Evolutionary conservation across 1,140 invertebrate genomes (phyloP), one percentile per base, ranked within the genome.

Genomic region (Saccostrea glomerata): DNA sequence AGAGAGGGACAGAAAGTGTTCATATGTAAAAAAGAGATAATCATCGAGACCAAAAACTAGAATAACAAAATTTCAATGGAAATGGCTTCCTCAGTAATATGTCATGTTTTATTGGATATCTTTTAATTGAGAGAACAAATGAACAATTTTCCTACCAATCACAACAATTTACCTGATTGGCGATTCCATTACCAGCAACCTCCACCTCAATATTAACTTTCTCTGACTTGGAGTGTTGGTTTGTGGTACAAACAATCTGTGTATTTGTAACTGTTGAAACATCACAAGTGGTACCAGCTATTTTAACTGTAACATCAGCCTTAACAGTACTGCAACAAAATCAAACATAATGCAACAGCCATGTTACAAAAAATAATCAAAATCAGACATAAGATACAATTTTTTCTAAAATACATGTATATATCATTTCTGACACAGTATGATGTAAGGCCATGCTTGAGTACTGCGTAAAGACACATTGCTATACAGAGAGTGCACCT

Each of bases 201-300:
- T 89, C 89, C 47, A 93, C 92, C 25, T 47, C 54, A 2, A 93
- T 92, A 25, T 84, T 88, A 47, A 90, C 87, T 77, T 89, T 86
- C 47, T 85, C 66, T 11, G 91, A 86, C 0, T 90, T 88, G 17
- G 86, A 13, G 30, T 82, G 70, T 15, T 86, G 55, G 60, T 89
- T 90, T 2, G 93, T 93, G 23, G 66, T 54, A 87, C 93, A 93
- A 13, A 89, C 87, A 6, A 93, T 90, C n/a, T 87, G 56, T 0
- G 90, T 92, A 56, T 89, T 77, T 11, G 70, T 85, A 9, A 90
- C 89, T 5, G 88, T 66, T 25, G 25, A 36, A 2, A 93, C 90
- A 36, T 23, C 84, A 88, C 93, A 93, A 3, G 25, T 55, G 12
- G 86, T 84, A n/a, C 91, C 92, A 58, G 84, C 91, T 82, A 93